Evolutionary conservation across 2,113 vertebrate species (phyloP).

Genomic region (Megaleporinus macrocephalus): DNA sequence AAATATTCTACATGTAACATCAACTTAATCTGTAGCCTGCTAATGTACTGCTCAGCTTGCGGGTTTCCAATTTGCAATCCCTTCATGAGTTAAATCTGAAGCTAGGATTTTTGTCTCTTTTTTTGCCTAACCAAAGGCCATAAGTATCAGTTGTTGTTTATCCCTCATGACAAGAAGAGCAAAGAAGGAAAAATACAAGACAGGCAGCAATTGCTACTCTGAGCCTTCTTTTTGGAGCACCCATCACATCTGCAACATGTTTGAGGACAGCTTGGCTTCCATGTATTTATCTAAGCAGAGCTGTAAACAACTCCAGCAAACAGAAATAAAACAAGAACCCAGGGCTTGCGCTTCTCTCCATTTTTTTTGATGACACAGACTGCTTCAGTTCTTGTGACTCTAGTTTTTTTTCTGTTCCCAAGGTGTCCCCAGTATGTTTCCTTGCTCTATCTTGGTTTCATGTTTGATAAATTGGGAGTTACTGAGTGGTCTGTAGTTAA

Average conservation of each 20-base stretch:
- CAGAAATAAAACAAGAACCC: constrained; percentile 29
- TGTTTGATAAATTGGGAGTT: constrained; percentile 26
- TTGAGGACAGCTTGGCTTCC: constrained; percentile 4
- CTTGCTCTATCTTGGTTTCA: background rate
- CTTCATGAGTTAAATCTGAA: constrained; percentile 7
- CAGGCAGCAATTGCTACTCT: background rate
- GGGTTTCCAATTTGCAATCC: background rate
- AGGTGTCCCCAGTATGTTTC: background rate
- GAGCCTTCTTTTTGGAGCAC: constrained; percentile 13
- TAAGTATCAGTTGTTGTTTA: constrained; percentile 9
- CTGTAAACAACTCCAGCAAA: constrained; percentile 34
- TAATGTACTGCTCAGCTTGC: background rate
- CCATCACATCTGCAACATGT: constrained; percentile 21
- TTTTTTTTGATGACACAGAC: background rate
- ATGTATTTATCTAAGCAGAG: constrained; percentile 8
- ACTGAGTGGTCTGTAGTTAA: constrained; percentile 39
- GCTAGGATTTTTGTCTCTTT: background rate
- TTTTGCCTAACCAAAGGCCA: constrained; percentile 6
- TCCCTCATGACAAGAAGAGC: constrained; percentile 16
- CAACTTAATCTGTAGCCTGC: background rate
- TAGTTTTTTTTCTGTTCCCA: background rate
- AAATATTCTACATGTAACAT: background rate
- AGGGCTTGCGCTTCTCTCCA: background rate
- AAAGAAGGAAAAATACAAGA: constrained; percentile 1
- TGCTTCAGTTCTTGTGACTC: constrained; percentile 1